These are phyloP conservation scores for Dasysyrphus tricinctus DNA, from an alignment of 2,888 invertebrate genomes.

Conservation along the genomic window DNA sequence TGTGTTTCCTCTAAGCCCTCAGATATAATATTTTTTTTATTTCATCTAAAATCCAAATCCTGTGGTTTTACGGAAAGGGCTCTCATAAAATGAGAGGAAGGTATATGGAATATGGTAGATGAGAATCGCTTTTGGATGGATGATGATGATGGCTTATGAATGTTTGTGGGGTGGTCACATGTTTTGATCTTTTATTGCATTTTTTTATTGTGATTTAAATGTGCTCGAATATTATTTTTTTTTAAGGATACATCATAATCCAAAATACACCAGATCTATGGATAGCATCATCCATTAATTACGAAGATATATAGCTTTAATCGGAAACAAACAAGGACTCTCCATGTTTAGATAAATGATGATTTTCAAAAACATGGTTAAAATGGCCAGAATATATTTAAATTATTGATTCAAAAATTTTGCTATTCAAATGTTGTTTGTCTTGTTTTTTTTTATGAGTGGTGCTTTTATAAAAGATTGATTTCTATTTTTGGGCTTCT, in stretches of 20 bases:
- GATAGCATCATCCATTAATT: constrained; percentile 65
- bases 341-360: not conserved
- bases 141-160: constrained; percentile 31
- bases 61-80: not conserved
- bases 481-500: constrained; percentile 1
- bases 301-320: constrained; percentile 54
- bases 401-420: constrained; percentile 42
- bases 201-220: constrained; percentile 19
- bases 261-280: constrained; percentile 31
- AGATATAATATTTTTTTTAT: constrained; percentile 39
- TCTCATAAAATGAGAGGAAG: constrained; percentile 10
- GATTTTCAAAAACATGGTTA: constrained; percentile 58
- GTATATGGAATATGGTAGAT: not conserved
- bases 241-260: constrained; percentile 22
- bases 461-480: not conserved
- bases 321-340: constrained; percentile 50
- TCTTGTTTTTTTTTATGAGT: not conserved
- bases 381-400: constrained; percentile 58
- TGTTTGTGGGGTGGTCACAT: constrained; percentile 10
- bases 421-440: constrained; percentile 40
- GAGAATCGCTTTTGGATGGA: constrained; percentile 18
- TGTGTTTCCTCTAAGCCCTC: constrained; percentile 24
- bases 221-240: not conserved
- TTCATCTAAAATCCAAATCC: constrained; percentile 3
- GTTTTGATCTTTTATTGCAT: constrained; percentile 32